These are phyloP conservation scores for Thecophora atra DNA, from an alignment of 2,888 invertebrate species.

Conservation along the genomic window DNA sequence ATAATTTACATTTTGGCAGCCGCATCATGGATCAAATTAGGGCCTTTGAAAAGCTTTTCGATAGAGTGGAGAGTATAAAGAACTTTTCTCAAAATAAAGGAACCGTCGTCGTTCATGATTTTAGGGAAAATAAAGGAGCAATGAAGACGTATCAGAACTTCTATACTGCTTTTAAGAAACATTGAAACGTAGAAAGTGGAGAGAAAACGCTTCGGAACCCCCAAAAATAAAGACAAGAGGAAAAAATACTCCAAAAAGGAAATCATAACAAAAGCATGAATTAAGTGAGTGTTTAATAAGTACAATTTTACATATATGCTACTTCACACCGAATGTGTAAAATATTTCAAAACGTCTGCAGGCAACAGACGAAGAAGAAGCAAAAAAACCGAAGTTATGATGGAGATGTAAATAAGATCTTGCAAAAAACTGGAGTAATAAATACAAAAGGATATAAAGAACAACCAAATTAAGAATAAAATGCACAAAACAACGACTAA, in stretches of 20 bases:
- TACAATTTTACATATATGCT: conserved; percentile 23
- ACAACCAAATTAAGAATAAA: not conserved
- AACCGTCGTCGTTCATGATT: no score
- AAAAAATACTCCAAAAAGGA: not conserved
- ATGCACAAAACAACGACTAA: not conserved
- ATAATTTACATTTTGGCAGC: no score
- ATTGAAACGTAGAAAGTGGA: not conserved
- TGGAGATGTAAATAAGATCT: no score
- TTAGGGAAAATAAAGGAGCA: no score
- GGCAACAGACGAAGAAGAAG: not conserved
- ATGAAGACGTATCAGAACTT: no score
- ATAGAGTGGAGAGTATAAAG: no score
- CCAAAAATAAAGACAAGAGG: conserved; percentile 32
- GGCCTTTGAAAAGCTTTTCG: no score
- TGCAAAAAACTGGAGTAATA: no score
- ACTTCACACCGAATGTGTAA: conserved; percentile 23
- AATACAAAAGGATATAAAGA: not conserved
- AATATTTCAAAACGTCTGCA: conserved; percentile 15
- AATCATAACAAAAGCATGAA: not conserved
- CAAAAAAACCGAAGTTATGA: not conserved
- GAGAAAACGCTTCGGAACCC: not conserved
- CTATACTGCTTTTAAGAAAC: no score
- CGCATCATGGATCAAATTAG: no score
- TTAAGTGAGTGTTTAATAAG: conserved; percentile 64
- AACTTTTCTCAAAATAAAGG: no score